Evolutionary conservation across 1,140 invertebrate species (phyloP), one percentile per base, ranked within the genome.

Genomic region (Drosophila pachea): DNA sequence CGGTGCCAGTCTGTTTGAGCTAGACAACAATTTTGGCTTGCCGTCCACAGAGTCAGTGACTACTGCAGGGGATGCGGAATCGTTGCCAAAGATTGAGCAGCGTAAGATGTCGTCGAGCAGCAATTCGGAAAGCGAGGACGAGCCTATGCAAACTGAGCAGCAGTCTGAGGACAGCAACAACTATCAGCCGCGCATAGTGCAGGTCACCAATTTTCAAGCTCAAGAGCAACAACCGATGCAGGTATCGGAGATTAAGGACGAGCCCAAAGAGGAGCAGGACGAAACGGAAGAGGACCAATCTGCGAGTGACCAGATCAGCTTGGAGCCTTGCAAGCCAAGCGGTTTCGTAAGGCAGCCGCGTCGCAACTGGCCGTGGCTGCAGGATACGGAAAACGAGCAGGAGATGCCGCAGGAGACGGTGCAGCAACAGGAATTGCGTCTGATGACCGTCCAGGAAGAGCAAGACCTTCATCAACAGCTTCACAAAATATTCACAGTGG

Each of bases 361-460:
- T 9, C 74, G 86, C n/a, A 76, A 78, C 40, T 88, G 76, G 74
- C 88, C 86, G 5, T 89, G 89, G 88, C 40, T 87, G 36, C 78
- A 87, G 47, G 72, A 68, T 29, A 56, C 62, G 4, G 40, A 58
- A 11, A 22, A 22, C 3, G 16, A 63, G 6, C 8, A 1, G 31
- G 29, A 60, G 8, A 0, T 14, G 1, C 47, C 58, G 5, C 12
- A 35, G 22, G 38, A 67, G 4, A 9, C n/a, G 22, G 4, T 32
- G 8, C 63, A 59, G 35, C 33, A 42, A 29, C 47, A 68, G 14
- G 60, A 68, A 31, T 71, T 86, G 72, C 73, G 77, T 0, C 76
- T 88, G 71, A 92, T 94, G 90, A 92, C 90, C 56, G 75, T 90
- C 47, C 91, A 91, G 72, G 93, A 94, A 74, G 93, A 94, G 78